Percentiles rank a stretch among this genome's conserved stretches.
Conservation (phyloP, 2,797 vertebrate species). For the Hippocampus kuda region DNA sequence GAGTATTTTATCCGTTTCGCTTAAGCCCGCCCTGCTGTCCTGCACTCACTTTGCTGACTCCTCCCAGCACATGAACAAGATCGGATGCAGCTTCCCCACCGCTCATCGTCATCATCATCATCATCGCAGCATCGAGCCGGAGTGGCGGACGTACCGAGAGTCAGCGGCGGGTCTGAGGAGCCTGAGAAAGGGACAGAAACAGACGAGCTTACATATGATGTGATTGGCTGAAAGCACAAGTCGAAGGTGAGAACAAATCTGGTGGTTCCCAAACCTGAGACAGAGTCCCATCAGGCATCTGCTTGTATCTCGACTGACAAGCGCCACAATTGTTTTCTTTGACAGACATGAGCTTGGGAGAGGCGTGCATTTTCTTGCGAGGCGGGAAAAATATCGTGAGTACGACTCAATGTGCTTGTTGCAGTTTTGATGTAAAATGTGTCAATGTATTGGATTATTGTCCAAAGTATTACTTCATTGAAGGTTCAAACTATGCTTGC, state of each 20-base stretch:
- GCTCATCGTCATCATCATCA: conserved; percentile 24
- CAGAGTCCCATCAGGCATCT: not conserved
- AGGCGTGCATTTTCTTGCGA: conserved; percentile 70
- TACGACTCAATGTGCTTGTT: conserved; percentile 2
- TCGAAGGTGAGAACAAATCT: conserved; percentile 31
- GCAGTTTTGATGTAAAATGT: conserved; percentile 8
- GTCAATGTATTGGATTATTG: not conserved
- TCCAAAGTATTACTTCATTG: conserved; percentile 11
- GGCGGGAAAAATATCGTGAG: conserved; percentile 67
- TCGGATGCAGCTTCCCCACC: conserved; percentile 27
- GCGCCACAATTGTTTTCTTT: not conserved
- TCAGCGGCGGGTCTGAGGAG: conserved; percentile 10
- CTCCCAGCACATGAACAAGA: conserved; percentile 29
- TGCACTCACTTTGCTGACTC: conserved; percentile 28
- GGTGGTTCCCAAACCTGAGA: not conserved
- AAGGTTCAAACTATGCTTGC: too few species aligned
- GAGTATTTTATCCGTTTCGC: not conserved
- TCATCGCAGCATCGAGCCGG: conserved; percentile 9
- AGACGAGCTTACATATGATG: conserved; percentile 21
- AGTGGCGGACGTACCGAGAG: conserved; percentile 3
- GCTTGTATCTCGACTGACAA: not conserved
- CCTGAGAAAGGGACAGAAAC: conserved; percentile 6
- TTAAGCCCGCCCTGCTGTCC: conserved; percentile 1
- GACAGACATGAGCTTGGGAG: conserved; percentile 62
- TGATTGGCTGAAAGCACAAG: conserved; percentile 26